Evolutionary conservation across 2,797 vertebrate species (phyloP).

Genomic region (Alca torda): DNA sequence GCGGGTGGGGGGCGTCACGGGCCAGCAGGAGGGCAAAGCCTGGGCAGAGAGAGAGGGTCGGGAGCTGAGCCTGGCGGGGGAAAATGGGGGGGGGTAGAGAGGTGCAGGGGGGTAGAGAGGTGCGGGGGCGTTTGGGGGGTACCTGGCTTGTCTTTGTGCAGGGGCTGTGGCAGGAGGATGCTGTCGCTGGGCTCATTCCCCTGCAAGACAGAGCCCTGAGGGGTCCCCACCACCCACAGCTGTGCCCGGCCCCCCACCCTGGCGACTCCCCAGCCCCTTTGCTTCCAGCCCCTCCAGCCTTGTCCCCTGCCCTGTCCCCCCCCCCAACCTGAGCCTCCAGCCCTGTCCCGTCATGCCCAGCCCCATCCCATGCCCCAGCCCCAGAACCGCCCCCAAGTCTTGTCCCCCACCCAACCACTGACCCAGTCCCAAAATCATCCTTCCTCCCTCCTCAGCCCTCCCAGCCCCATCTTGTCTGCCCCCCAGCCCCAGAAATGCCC

Average conservation of each 20-base stretch:
- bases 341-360: neutral
- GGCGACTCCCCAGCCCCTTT: neutral
- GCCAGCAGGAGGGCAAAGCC: neutral
- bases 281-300: neutral
- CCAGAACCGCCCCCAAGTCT: neutral
- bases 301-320: neutral
- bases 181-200: neutral
- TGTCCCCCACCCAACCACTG: neutral
- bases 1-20: neutral
- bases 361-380: too few species aligned
- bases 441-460: neutral
- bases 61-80: neutral
- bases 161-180: neutral
- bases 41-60: neutral
- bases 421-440: neutral
- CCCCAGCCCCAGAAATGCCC: neutral
- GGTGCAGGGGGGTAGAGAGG: too few species aligned
- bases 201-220: neutral
- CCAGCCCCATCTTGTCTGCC: neutral
- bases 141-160: neutral
- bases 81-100: too few species aligned
- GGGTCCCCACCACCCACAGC: neutral
- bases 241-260: rapidly evolving
- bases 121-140: neutral
- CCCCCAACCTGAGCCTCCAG: neutral